Percentiles rank a stretch among this genome's conserved stretches.
These are phyloP conservation scores for Archegozetes longisetosus DNA, from an alignment of 1,140 invertebrate species.

Conservation along the genomic window DNA sequence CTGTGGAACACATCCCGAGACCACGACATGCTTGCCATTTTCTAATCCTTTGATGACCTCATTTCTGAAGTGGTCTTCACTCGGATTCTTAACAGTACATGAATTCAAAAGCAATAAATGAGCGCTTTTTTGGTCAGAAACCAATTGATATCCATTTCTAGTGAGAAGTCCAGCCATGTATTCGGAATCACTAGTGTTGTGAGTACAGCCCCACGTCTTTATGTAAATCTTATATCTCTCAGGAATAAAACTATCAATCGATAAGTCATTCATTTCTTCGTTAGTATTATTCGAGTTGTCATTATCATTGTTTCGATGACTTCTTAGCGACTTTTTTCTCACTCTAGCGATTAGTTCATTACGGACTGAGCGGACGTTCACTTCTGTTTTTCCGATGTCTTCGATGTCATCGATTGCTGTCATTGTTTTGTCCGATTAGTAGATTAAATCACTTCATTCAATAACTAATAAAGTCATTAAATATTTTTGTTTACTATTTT, in stretches of 20 bases:
- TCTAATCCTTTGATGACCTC: constrained; percentile 62
- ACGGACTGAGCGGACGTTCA: no score
- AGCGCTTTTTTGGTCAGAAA: constrained; percentile 59
- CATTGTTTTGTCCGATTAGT: no score
- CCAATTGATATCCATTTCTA: constrained; percentile 68
- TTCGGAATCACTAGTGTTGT: constrained; percentile 82
- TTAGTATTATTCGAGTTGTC: neutral
- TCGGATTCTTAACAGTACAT: constrained; percentile 92
- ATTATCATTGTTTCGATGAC: no score
- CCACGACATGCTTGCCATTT: constrained; percentile 64
- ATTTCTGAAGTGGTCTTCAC: constrained; percentile 91
- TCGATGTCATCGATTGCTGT: no score
- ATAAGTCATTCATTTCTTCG: no score
- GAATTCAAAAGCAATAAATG: constrained; percentile 92
- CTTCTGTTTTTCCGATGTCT: no score
- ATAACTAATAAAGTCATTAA: no score
- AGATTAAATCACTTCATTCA: no score
- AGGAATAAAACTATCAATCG: constrained; percentile 17
- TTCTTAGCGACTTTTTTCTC: no score
- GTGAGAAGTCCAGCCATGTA: constrained; percentile 92
- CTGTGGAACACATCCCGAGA: constrained; percentile 93
- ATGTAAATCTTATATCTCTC: constrained; percentile 82
- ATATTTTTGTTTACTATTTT: no score
- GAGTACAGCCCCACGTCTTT: constrained; percentile 95
- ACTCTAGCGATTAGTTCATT: no score